These are phyloP conservation scores for Lycodopsis pacificus DNA, from an alignment of 2,797 vertebrate genomes.

Conservation along the genomic window DNA sequence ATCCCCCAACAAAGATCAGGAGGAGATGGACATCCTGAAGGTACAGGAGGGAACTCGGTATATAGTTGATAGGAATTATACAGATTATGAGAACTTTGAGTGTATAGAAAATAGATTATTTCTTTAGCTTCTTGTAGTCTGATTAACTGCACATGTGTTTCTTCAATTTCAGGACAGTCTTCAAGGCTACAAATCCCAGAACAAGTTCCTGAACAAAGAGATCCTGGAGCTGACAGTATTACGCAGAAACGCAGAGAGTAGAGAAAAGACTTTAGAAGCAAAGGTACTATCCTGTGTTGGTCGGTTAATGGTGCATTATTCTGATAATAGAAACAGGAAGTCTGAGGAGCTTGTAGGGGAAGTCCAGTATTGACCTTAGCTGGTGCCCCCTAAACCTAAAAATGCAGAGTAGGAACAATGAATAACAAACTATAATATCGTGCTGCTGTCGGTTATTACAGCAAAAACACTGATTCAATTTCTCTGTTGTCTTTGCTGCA, in stretches of 20 bases:
- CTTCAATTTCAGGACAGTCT: constrained; percentile 90
- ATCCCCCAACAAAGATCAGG: constrained; percentile 79
- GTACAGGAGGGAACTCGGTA: constrained; percentile 73
- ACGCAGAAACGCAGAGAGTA: constrained; percentile 91
- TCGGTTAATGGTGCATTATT: not conserved
- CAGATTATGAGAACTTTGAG: not conserved
- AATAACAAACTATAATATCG: not conserved
- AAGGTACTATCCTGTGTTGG: constrained; percentile 84
- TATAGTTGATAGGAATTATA: not conserved
- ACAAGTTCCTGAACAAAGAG: constrained; percentile 98
- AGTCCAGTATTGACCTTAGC: constrained; percentile 39
- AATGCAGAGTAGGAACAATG: constrained; percentile 16
- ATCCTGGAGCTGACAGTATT: constrained; percentile 95
- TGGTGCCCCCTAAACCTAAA: constrained; percentile 13
- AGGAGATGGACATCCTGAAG: constrained; percentile 91
- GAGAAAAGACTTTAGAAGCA: constrained; percentile 91
- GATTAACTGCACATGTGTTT: not conserved
- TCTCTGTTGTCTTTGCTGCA: constrained; percentile 60
- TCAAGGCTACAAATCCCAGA: constrained; percentile 97
- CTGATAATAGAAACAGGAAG: constrained; percentile 58
- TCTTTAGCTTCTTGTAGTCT: not conserved
- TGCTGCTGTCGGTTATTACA: too few relatives aligned
- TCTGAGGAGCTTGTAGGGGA: constrained; percentile 37
- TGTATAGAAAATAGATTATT: not conserved
- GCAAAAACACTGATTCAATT: not conserved